These are phyloP conservation scores for Plutomurus gul DNA, from an alignment of 1,140 invertebrate genomes.

Conservation along the genomic window DNA sequence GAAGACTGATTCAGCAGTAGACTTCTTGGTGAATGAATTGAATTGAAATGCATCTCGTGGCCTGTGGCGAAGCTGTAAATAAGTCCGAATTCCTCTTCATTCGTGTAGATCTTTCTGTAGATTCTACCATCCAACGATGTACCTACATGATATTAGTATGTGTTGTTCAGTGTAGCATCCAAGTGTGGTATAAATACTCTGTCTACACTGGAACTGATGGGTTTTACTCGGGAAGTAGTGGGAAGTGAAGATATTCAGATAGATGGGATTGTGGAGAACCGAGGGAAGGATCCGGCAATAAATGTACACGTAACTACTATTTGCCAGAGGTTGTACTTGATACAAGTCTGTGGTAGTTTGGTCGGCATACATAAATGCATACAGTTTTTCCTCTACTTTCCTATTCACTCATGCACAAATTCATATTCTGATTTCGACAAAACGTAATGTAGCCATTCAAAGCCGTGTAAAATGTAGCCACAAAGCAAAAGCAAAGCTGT, in stretches of 20 bases:
- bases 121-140: neutral
- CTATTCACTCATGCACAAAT: slow-evolving; percentile 7
- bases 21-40: slow-evolving; percentile 17
- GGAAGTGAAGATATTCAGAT: no score
- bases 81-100: neutral
- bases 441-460: slow-evolving; percentile 3
- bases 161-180: no score
- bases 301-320: no score
- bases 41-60: slow-evolving; percentile 36
- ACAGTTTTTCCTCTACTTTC: no score
- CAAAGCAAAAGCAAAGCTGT: slow-evolving; percentile 17
- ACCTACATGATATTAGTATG: no score
- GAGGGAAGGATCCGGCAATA: no score
- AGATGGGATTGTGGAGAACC: no score
- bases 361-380: no score
- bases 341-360: neutral
- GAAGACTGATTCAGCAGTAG: slow-evolving; percentile 11
- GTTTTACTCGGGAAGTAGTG: no score
- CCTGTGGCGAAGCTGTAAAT: slow-evolving; percentile 33
- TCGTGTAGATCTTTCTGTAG: neutral
- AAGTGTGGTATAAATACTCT: no score
- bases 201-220: no score
- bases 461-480: slow-evolving; percentile 23
- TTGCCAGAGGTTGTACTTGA: neutral
- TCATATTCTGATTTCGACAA: neutral